Evolutionary conservation across 2,113 vertebrate genomes (phyloP).

Genomic region (Setophaga coronata): DNA sequence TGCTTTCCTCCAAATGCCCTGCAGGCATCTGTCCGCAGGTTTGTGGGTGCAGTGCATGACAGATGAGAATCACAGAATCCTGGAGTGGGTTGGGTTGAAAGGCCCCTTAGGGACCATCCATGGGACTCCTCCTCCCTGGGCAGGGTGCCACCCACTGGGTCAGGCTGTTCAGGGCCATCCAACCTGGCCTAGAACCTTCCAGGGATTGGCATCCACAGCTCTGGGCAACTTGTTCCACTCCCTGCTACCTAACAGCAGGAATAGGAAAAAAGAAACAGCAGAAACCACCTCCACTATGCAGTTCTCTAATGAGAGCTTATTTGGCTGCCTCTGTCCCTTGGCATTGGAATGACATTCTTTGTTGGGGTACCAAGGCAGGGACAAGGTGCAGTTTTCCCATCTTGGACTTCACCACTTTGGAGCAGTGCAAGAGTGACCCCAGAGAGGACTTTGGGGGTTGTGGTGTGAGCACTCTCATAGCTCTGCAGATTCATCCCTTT

Average conservation of each 20-base stretch:
- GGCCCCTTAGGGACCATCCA: background rate
- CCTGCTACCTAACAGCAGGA: background rate
- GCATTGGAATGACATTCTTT: background rate
- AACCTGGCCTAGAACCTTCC: background rate
- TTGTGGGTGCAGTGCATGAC: background rate
- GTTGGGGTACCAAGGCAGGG: background rate
- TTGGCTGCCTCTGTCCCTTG: background rate
- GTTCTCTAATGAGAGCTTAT: background rate
- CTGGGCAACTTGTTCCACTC: background rate
- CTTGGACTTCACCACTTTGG: background rate
- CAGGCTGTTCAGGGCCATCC: background rate
- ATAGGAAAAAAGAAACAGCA: too few relatives aligned
- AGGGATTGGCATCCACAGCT: background rate
- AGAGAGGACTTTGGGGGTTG: background rate
- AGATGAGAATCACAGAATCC: background rate
- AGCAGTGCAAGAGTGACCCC: fast-evolving
- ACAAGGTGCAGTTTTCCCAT: background rate
- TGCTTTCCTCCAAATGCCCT: background rate
- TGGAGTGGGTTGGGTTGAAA: background rate
- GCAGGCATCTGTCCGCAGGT: background rate
- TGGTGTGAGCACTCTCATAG: background rate
- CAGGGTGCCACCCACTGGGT: background rate
- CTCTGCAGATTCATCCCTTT: background rate
- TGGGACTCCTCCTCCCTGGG: background rate
- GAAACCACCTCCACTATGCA: too few relatives aligned